Percentiles rank a stretch among this genome's conserved stretches.
These are phyloP conservation scores for Eriosoma lanigerum DNA, from an alignment of 1,140 invertebrate species.

Conservation along the genomic window DNA sequence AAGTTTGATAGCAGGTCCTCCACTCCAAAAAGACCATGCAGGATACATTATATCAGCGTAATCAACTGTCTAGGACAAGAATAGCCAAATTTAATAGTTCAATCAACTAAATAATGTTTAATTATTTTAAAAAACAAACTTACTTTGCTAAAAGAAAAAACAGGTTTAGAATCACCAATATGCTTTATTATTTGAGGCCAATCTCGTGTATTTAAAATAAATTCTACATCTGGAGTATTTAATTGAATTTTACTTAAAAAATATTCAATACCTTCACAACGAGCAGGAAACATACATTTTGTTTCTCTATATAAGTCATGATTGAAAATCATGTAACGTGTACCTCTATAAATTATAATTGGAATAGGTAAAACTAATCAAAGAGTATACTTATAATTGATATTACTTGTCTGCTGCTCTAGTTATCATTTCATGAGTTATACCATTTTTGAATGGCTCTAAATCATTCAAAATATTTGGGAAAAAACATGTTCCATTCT, in stretches of 20 bases:
- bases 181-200: constrained; percentile 81
- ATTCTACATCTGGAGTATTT: constrained; percentile 79
- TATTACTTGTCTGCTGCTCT: constrained; percentile 63
- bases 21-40: constrained; percentile 97
- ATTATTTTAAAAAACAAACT: constrained; percentile 52
- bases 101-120: background rate
- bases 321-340: constrained; percentile 83
- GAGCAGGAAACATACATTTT: constrained; percentile 86
- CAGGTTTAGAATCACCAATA: constrained; percentile 67
- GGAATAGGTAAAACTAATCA: constrained; percentile 21
- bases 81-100: background rate
- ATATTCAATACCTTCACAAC: constrained; percentile 90
- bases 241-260: constrained; percentile 71
- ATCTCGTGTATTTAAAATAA: constrained; percentile 87
- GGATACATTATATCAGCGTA: constrained; percentile 95
- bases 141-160: constrained; percentile 95
- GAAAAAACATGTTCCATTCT: constrained; percentile 61
- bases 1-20: constrained; percentile 89
- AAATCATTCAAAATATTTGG: constrained; percentile 72
- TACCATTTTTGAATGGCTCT: constrained; percentile 68
- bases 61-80: constrained; percentile 66
- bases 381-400: background rate
- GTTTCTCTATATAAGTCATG: constrained; percentile 78
- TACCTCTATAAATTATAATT: constrained; percentile 62
- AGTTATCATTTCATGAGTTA: constrained; percentile 68